These are phyloP conservation scores for Rousettus madagascariensis DNA, from an alignment of 2,797 vertebrate species.

Conservation along the genomic window DNA sequence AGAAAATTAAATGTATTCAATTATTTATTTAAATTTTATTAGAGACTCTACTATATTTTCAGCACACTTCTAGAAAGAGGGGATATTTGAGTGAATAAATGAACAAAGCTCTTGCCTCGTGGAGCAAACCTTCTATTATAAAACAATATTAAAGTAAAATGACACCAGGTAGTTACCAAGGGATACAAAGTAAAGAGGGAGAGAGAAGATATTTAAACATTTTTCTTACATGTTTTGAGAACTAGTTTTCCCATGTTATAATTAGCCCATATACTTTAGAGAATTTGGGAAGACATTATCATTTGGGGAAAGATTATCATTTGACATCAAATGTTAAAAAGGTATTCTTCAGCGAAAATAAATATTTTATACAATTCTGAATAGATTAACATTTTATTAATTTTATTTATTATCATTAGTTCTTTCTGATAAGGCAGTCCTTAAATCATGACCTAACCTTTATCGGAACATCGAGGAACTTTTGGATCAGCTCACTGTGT, in stretches of 20 bases:
- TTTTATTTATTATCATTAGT: not conserved
- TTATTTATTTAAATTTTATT: not conserved
- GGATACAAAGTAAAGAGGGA: not conserved
- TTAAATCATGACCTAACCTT: not conserved
- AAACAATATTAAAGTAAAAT: not conserved
- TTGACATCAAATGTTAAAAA: not conserved
- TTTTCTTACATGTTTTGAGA: not conserved
- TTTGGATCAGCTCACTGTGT: not conserved
- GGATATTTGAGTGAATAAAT: not conserved
- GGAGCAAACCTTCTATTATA: not conserved
- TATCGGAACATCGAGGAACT: not conserved
- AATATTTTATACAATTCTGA: not conserved
- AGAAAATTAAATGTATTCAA: not conserved
- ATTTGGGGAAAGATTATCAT: not conserved
- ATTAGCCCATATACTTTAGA: not conserved
- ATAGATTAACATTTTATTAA: not conserved
- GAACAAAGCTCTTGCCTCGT: fast-evolving
- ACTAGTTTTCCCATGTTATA: not conserved
- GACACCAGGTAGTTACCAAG: not conserved
- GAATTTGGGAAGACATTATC: not conserved
- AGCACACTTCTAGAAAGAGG: not conserved
- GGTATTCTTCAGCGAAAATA: not conserved
- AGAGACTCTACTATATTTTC: not conserved
- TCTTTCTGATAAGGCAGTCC: not conserved
- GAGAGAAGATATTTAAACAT: not conserved